Conservation (phyloP, 2,797 vertebrate genomes). For the Sebastes oblongus region DNA sequence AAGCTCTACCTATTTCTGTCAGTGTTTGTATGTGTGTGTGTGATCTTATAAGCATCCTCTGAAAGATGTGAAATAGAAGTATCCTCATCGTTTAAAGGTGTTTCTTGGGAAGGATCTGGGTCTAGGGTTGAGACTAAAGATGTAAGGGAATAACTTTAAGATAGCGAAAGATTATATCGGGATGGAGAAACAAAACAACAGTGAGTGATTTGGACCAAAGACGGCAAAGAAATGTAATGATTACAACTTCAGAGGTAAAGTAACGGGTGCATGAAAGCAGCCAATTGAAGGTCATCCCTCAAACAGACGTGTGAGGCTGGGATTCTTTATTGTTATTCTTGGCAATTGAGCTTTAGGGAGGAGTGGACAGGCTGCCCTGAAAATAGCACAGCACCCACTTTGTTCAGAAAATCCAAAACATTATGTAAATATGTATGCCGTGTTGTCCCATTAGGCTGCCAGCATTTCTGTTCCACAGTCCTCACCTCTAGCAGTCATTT, state of each 20-base stretch:
- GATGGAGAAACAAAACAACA: background rate
- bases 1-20: background rate
- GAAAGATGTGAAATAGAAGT: background rate
- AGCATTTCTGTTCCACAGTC: background rate
- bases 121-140: background rate
- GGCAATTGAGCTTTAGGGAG: too few relatives aligned
- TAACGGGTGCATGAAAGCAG: background rate
- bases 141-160: background rate
- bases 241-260: background rate
- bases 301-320: background rate
- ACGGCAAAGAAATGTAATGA: background rate
- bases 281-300: background rate
- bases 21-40: background rate
- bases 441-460: background rate
- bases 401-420: background rate
- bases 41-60: background rate
- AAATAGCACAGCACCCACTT: background rate
- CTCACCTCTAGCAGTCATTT: background rate
- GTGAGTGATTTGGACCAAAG: background rate
- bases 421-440: background rate
- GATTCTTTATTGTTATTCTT: background rate
- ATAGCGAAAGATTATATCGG: background rate
- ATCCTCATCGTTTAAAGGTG: background rate
- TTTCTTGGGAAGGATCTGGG: background rate
- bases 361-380: background rate